Base-by-base conservation (phyloP, 1,140 invertebrate genomes). In the Cherax destructor region DNA sequence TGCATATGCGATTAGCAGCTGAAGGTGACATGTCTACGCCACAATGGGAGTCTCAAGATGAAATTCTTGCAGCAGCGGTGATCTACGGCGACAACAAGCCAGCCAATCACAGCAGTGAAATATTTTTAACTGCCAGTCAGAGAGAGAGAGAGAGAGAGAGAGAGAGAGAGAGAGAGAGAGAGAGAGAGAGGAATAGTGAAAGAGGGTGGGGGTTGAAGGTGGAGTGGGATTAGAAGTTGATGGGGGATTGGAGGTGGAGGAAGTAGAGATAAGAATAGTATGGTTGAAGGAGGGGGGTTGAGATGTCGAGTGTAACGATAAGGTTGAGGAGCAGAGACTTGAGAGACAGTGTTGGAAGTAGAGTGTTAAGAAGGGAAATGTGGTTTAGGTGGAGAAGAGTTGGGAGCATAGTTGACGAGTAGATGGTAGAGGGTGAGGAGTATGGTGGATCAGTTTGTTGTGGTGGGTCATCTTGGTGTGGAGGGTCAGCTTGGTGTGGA, bases 21-120 rank as follows among this genome's bases (percentile, higher is more conserved):
- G 76, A 21, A 4, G 21, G 11, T 87, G 85, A 87, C 85, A 79
- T 50, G 18, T 79, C 77, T 50, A 56, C n/a, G 50, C 59, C 81
- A 83, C 81, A 83, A 83, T 83, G 80, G 52, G 79, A 81, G 61
- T 61, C 80, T 83, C 9, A 61, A 83, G 80, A 61, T 61, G 80
- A 83, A 16, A 83, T 83, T 83, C 81, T 83, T 83, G 24, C 81
- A 65, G 0, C 10, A 9, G 30, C 85, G 30, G 21, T 87, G 76
- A 87, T 77, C 30, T 61, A 87, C 56, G 59, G n/a, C 21, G 30
- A 87, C 85, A 87, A 87, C 85, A 87, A 59, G 16, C 84, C 84
- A 76, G 16, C 84, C 84, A 77, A 86, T 86, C 84, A 86, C 50
- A 4, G n/a, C 13, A 4, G n/a, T 3, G 69, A 10, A 24, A 74